These are phyloP conservation scores for Myotis planiceps DNA, from an alignment of 2,797 vertebrate genomes.

Conservation along the genomic window DNA sequence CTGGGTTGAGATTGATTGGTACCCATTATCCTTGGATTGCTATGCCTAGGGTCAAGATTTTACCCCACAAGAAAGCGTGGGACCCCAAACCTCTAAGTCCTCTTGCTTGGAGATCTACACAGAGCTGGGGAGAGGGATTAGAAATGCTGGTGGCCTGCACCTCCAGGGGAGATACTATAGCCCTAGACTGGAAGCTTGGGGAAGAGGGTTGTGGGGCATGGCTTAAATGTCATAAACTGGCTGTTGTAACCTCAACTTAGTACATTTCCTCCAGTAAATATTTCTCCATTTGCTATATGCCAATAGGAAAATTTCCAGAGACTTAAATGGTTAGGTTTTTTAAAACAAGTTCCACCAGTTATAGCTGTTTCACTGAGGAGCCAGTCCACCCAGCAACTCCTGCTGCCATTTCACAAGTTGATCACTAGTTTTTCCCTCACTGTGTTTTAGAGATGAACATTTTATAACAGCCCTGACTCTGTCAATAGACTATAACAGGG, in stretches of 20 bases:
- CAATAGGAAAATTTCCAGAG: background rate
- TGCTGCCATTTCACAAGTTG: background rate
- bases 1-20: background rate
- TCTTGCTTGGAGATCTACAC: background rate
- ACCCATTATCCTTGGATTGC: background rate
- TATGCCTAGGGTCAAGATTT: background rate
- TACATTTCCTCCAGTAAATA: background rate
- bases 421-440: background rate
- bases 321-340: background rate
- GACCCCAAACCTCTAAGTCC: background rate
- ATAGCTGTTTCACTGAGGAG: background rate
- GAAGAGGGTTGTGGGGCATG: background rate
- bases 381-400: background rate
- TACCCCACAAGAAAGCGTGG: background rate
- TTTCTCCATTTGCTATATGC: background rate
- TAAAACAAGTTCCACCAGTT: background rate
- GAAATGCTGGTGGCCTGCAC: background rate
- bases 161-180: background rate
- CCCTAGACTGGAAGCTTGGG: background rate
- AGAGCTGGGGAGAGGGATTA: background rate
- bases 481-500: background rate
- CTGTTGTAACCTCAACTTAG: background rate
- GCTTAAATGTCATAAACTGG: background rate
- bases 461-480: background rate
- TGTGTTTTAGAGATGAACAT: background rate